These are phyloP conservation scores for Chrysopa pallens DNA, from an alignment of 1,140 invertebrate genomes.

Conservation along the genomic window DNA sequence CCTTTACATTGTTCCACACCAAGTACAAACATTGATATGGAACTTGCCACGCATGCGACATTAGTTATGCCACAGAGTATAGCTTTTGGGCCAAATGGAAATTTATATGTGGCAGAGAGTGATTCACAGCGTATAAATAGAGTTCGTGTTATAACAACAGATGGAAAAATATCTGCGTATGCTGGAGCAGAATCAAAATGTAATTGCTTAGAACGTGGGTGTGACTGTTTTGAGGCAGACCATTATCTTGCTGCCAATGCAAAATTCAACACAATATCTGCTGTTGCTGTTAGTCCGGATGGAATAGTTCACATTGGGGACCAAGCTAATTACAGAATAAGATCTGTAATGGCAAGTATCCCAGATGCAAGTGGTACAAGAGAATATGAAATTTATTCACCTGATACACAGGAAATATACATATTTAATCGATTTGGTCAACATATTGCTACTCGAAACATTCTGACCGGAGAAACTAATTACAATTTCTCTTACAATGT, in stretches of 20 bases:
- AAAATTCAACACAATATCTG: constrained; percentile 87
- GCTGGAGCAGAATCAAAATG: constrained; percentile 91
- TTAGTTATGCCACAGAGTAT: constrained; percentile 86
- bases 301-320: constrained; percentile 88
- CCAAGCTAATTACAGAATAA: constrained; percentile 77
- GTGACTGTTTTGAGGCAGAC: constrained; percentile 81
- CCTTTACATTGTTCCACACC: constrained; percentile 72
- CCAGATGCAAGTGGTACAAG: constrained; percentile 64
- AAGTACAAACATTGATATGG: constrained; percentile 50
- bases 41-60: constrained; percentile 67
- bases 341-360: constrained; percentile 82
- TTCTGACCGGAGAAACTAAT: constrained; percentile 76
- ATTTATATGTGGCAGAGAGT: constrained; percentile 87
- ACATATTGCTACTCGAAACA: constrained; percentile 81
- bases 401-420: constrained; percentile 89
- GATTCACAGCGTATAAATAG: constrained; percentile 89
- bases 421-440: constrained; percentile 93
- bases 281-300: constrained; percentile 83
- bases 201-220: constrained; percentile 77
- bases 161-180: constrained; percentile 80
- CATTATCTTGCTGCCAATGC: constrained; percentile 81
- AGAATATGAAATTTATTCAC: constrained; percentile 88
- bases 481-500: constrained; percentile 92
- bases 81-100: constrained; percentile 84
- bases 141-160: constrained; percentile 75